phyloP scores from a whole-genome alignment of 2,797 vertebrate species.

The Leuciscus waleckii region DNA sequence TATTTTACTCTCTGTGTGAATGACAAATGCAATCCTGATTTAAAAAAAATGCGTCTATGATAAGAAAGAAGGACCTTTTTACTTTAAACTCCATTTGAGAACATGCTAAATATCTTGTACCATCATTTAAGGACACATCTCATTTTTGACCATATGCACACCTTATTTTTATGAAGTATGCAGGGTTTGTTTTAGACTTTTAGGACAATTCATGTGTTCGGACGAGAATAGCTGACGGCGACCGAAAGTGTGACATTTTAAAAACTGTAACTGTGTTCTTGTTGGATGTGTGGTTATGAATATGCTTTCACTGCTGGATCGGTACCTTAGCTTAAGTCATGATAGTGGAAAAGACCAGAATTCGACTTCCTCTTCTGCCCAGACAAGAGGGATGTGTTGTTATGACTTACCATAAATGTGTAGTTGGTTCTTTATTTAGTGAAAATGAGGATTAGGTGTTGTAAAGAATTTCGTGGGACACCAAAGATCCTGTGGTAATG shows the following conservation, averaged over 20 bases:
- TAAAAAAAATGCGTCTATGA: neutral
- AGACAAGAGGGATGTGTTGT: conserved; percentile 36
- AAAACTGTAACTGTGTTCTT: conserved; percentile 41
- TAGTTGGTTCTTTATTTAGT: conserved; percentile 63
- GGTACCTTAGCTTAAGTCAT: conserved; percentile 54
- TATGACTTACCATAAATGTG: conserved; percentile 59
- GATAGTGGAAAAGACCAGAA: conserved; percentile 42
- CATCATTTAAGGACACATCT: conserved; percentile 24
- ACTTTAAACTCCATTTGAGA: neutral
- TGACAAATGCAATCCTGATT: conserved; percentile 22
- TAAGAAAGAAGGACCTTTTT: conserved; percentile 28
- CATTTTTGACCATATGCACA: conserved; percentile 49
- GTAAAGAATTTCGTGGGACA: conserved; percentile 66
- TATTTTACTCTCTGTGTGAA: conserved; percentile 56
- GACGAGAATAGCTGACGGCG: conserved; percentile 27
- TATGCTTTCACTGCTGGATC: conserved; percentile 60
- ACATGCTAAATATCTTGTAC: neutral
- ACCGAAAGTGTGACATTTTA: conserved; percentile 28
- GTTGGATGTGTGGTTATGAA: conserved; percentile 57
- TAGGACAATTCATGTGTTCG: conserved; percentile 36
- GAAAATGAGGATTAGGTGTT: conserved; percentile 65
- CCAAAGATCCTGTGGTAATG: conserved; percentile 69
- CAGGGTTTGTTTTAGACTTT: conserved; percentile 53
- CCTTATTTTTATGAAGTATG: conserved; percentile 37
- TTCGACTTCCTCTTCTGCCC: conserved; percentile 31